These are phyloP conservation scores for Pogona vitticeps DNA, from an alignment of 2,113 vertebrate species.

Conservation along the genomic window DNA sequence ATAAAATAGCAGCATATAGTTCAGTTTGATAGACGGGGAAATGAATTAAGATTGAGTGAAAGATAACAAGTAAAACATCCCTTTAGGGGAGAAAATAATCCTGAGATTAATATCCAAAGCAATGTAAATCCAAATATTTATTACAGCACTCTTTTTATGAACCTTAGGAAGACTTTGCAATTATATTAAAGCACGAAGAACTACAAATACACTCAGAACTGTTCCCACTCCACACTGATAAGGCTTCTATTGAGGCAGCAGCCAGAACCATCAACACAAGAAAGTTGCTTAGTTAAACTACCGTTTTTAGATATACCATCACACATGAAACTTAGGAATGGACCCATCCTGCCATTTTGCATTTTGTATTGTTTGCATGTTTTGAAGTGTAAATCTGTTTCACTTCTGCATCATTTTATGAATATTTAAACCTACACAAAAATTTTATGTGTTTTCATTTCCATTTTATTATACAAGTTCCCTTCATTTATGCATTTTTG, in stretches of 20 bases:
- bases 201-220: neutral
- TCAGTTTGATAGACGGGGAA: neutral
- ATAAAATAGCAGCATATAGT: slow-evolving; percentile 3
- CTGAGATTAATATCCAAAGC: neutral
- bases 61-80: neutral
- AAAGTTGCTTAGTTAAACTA: too few relatives aligned
- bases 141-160: neutral
- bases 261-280: too few relatives aligned
- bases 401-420: too few relatives aligned
- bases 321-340: too few relatives aligned
- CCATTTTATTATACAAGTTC: too few relatives aligned
- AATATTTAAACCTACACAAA: too few relatives aligned
- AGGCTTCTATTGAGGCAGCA: neutral
- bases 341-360: neutral
- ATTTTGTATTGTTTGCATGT: too few relatives aligned
- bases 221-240: neutral
- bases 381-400: too few relatives aligned
- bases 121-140: neutral
- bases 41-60: neutral
- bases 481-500: too few relatives aligned
- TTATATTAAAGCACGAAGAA: neutral
- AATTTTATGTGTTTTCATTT: too few relatives aligned
- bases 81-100: neutral
- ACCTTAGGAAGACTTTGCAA: neutral
- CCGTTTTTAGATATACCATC: too few relatives aligned